These are phyloP conservation scores for Agraylea sexmaculata DNA, from an alignment of 1,140 invertebrate genomes.

Conservation along the genomic window DNA sequence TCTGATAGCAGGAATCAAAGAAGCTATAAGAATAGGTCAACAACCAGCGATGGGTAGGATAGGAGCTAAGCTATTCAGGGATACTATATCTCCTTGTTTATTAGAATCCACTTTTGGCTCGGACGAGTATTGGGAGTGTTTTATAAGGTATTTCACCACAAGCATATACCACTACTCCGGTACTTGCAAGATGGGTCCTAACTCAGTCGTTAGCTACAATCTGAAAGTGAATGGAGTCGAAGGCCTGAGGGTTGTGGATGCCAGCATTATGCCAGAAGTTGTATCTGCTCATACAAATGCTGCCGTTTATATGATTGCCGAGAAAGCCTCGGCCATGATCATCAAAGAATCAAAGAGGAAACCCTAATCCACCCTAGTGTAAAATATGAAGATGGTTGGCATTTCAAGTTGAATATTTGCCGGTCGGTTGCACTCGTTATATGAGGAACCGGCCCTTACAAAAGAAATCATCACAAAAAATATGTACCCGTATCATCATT, in stretches of 20 bases:
- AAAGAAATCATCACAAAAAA: too few relatives aligned
- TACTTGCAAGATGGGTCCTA: conserved; percentile 76
- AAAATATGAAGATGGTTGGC: too few relatives aligned
- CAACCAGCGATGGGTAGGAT: conserved; percentile 47
- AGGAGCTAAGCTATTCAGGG: conserved; percentile 45
- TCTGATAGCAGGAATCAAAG: conserved; percentile 51
- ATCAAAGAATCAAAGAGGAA: too few relatives aligned
- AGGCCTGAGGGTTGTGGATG: conserved; percentile 59
- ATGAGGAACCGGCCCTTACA: too few relatives aligned
- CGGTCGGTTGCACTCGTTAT: too few relatives aligned
- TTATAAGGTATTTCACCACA: conserved; percentile 50
- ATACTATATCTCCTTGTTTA: conserved; percentile 50
- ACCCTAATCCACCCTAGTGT: too few relatives aligned
- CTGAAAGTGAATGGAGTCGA: conserved; percentile 56
- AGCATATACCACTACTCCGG: conserved; percentile 69
- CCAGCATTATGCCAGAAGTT: conserved; percentile 57
- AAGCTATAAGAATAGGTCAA: conserved; percentile 44
- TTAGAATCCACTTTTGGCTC: conserved; percentile 48
- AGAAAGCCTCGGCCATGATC: conserved; percentile 39
- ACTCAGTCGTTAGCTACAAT: conserved; percentile 57
- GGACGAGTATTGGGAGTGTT: conserved; percentile 64
- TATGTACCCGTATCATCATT: too few relatives aligned
- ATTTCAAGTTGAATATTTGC: too few relatives aligned
- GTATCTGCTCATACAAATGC: conserved; percentile 50
- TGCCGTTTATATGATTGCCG: conserved; percentile 51